Evolutionary conservation across 2,888 invertebrate genomes (phyloP), one percentile per base, ranked within the genome.

Genomic region (Apodemia duryi): DNA sequence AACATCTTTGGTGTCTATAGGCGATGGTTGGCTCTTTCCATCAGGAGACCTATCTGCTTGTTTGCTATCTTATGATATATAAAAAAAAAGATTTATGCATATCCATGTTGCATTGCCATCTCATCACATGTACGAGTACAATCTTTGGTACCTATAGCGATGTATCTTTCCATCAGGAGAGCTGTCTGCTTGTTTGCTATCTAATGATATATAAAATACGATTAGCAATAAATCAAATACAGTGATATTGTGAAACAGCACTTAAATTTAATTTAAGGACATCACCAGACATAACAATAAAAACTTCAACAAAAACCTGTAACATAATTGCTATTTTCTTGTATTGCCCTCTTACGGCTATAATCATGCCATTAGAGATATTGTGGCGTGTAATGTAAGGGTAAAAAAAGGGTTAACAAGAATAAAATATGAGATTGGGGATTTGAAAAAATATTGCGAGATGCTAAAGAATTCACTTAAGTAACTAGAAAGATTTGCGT

Each of bases 401-500:
- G 32, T 57, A 57, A 57, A 29, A 32, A 57, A 2, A 57, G 6
- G 57, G 11, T 57, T 57, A 57, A 32, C 57, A 32, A 57, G 57
- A 57, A 57, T 57, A 57, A 57, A 32, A 57, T 32, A 57, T 57
- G 32, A 32, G 57, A 32, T 32, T 32, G 13, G 57, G 57, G 57
- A 57, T 57, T 29, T 32, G 11, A 11, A 32, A 46, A 43, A 49
- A 57, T 57, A 57, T 57, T 57, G 13, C 6, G 57, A 29, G 57
- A 57, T 57, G 6, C 32, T 32, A 32, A 57, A 57, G 57, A 57
- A 57, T 32, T 32, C 57, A 49, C 49, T 49, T 49, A n/a, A 54
- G 29, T 54, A 11, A 54, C 54, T 52, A 52, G 52, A 7, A 28
- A 21, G 52, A 10, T 21, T 28, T 28, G 7, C 52, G 52, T 52